Conservation (phyloP, 1,140 invertebrate species). For the Eupeodes corollae region DNA sequence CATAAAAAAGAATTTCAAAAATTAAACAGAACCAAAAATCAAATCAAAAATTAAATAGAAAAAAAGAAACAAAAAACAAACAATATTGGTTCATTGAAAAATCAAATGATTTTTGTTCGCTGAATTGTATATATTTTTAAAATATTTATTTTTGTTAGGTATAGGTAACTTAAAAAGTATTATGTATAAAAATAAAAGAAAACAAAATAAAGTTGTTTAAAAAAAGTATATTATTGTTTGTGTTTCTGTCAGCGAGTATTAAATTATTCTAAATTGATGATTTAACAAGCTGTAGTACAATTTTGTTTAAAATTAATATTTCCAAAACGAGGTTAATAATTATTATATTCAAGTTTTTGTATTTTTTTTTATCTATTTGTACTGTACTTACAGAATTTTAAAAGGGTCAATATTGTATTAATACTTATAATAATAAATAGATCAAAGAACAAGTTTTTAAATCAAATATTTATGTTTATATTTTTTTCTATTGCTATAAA, state of each 20-base stretch:
- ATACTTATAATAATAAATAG: not conserved
- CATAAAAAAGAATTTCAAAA: conserved; percentile 1
- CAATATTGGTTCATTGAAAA: not conserved
- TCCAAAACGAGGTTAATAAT: not conserved
- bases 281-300: not conserved
- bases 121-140: conserved; percentile 1
- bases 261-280: not conserved
- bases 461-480: too few species aligned
- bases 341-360: not conserved
- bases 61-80: not conserved
- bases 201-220: too few species aligned
- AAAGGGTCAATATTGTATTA: not conserved
- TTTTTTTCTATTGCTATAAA: not conserved
- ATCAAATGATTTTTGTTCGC: too few species aligned
- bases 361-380: not conserved
- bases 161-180: not conserved
- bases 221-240: conserved; percentile 1
- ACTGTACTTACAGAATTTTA: not conserved
- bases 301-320: not conserved
- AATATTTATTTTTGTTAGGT: conserved; percentile 1
- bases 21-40: not conserved
- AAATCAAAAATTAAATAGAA: not conserved
- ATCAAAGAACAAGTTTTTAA: too few species aligned
- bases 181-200: conserved; percentile 1
- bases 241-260: not conserved